These are phyloP conservation scores for Tenrec ecaudatus DNA, from an alignment of 2,113 vertebrate species.

Conservation along the genomic window DNA sequence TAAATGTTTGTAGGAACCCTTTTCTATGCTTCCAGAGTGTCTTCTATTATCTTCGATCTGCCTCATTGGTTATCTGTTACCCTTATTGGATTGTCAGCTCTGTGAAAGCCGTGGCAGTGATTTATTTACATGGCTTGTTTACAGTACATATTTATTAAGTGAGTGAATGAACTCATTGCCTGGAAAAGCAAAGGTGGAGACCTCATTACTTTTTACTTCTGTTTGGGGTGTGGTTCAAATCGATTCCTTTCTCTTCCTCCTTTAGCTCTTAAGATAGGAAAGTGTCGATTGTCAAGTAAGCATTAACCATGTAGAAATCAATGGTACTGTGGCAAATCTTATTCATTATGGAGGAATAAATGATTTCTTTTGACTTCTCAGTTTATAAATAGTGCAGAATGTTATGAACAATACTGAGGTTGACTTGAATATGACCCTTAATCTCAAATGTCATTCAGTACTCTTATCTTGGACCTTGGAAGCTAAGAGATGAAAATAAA, in stretches of 20 bases:
- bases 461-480: neutral
- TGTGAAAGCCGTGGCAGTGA: neutral
- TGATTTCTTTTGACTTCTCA: neutral
- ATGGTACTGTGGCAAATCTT: neutral
- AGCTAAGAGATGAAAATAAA: neutral
- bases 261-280: slow-evolving; percentile 26
- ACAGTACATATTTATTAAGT: neutral
- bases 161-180: neutral
- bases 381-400: neutral
- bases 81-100: neutral
- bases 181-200: neutral
- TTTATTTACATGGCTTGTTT: slow-evolving; percentile 2
- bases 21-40: neutral
- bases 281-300: neutral
- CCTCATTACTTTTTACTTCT: neutral
- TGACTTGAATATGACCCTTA: neutral
- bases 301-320: slow-evolving; percentile 16
- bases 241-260: neutral
- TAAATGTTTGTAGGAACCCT: neutral
- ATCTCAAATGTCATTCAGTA: neutral
- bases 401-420: neutral
- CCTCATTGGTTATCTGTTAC: neutral
- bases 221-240: neutral
- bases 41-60: neutral
- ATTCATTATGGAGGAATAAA: neutral